Conservation (phyloP, 2,113 vertebrate species). For the Brachypteracias leptosomus region DNA sequence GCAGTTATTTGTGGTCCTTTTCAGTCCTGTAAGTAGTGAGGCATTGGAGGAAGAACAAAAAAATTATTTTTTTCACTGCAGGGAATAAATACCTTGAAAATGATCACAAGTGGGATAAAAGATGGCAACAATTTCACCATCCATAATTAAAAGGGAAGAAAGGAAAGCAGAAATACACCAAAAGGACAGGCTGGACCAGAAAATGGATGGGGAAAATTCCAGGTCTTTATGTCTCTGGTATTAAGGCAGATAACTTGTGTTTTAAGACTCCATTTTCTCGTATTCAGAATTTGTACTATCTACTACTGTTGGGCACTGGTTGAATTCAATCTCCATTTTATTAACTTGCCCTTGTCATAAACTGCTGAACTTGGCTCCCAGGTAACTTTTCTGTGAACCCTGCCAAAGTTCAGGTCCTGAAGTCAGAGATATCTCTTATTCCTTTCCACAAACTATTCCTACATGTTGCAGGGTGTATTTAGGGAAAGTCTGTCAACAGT, state of each 20-base stretch:
- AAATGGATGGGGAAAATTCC: background rate
- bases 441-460: background rate
- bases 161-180: background rate
- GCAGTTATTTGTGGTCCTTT: constrained; percentile 51
- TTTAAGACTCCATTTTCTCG: constrained; percentile 13
- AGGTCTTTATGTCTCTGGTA: background rate
- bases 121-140: background rate
- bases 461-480: background rate
- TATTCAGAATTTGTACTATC: background rate
- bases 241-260: background rate
- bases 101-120: background rate
- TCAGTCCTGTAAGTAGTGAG: constrained; percentile 36
- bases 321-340: background rate
- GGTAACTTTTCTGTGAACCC: background rate
- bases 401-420: background rate
- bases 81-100: background rate
- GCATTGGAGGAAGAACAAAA: background rate
- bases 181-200: background rate
- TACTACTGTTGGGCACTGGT: accelerated
- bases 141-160: background rate
- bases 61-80: background rate
- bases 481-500: constrained; percentile 25
- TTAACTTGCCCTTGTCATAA: background rate
- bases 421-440: background rate
- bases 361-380: background rate